Conservation (phyloP, 1,140 invertebrate species). For the Archegozetes longisetosus region DNA sequence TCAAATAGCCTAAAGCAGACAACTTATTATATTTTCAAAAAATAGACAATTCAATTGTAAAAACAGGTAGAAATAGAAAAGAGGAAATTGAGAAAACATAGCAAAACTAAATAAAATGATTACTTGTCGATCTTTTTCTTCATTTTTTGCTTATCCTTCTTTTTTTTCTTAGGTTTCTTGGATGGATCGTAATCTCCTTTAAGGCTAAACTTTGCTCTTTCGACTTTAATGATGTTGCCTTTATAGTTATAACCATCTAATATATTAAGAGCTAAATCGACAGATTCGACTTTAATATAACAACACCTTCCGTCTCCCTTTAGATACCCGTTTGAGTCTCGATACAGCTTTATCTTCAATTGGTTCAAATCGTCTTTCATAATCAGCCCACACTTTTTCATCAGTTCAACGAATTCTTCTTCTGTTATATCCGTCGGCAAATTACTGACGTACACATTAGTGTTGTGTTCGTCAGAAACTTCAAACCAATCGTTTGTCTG, state of each 20-base stretch:
- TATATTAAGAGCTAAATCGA: constrained; percentile 76
- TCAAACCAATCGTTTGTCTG: constrained; percentile 65
- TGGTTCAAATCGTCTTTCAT: constrained; percentile 64
- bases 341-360: constrained; percentile 89
- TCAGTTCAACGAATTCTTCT: constrained; percentile 66
- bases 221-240: constrained; percentile 60
- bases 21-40: not conserved
- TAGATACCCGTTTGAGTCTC: constrained; percentile 54
- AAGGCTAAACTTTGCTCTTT: constrained; percentile 82
- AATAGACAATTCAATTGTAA: not conserved
- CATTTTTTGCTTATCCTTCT: constrained; percentile 69
- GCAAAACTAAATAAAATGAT: not conserved
- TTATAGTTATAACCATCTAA: constrained; percentile 61
- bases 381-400: constrained; percentile 91
- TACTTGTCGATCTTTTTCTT: constrained; percentile 86
- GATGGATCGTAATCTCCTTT: constrained; percentile 89
- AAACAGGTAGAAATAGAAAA: not conserved
- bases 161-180: constrained; percentile 71
- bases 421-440: constrained; percentile 76
- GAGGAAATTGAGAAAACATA: not conserved
- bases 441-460: constrained; percentile 91
- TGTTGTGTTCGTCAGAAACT: constrained; percentile 74
- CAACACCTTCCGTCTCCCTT: constrained; percentile 95
- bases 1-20: constrained; percentile 54
- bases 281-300: constrained; percentile 93